Evolutionary conservation across 2,113 vertebrate species (phyloP).

Genomic region (Cyanistes caeruleus): DNA sequence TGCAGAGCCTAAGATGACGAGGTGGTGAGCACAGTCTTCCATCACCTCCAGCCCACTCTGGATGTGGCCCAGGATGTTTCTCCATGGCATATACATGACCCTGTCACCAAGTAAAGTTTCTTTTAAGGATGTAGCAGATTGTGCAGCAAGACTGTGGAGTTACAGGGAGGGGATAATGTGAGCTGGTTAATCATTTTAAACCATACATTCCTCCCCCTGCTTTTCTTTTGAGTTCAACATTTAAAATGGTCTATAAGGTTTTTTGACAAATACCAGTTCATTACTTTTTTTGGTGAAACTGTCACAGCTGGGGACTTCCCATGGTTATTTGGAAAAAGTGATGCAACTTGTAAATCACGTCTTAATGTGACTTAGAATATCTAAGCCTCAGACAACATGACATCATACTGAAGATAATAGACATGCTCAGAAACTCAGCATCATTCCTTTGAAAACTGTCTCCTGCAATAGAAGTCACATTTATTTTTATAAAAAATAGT

Average conservation of each 20-base stretch:
- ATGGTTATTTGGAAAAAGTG: conserved; percentile 54
- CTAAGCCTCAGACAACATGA: not conserved
- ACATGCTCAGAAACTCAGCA: not conserved
- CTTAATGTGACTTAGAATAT: conserved; percentile 24
- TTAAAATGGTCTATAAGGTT: not conserved
- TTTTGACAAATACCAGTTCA: not conserved
- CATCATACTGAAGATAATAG: not conserved
- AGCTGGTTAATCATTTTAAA: not conserved
- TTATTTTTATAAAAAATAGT: not conserved
- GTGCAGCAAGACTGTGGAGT: not conserved
- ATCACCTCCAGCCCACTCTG: not conserved
- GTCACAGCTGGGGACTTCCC: conserved; percentile 55
- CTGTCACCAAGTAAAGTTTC: not conserved
- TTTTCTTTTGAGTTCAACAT: not conserved
- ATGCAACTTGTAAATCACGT: conserved; percentile 15
- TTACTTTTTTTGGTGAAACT: not conserved
- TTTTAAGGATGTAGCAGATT: not conserved
- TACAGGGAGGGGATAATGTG: not conserved
- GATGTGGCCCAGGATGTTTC: not conserved
- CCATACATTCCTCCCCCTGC: not conserved
- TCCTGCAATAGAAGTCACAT: not conserved
- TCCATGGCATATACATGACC: rapidly evolving
- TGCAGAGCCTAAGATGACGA: not conserved
- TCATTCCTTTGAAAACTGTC: not conserved
- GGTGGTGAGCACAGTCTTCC: not conserved